Conservation (phyloP, 2,797 vertebrate species). For the Spea hammondii region DNA sequence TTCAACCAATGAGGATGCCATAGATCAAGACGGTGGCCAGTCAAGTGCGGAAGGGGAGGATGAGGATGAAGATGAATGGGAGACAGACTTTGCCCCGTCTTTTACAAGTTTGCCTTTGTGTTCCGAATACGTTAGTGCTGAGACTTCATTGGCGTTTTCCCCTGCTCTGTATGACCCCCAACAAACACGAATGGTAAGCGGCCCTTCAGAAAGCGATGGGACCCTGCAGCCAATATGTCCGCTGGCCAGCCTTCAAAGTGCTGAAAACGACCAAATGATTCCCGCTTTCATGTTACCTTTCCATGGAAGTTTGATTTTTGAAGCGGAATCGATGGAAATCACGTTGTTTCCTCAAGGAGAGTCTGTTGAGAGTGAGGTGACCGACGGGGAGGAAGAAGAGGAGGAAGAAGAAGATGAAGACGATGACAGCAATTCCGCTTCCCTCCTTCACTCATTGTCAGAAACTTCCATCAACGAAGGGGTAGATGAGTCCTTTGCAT, state of each 20-base stretch:
- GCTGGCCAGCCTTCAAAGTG: constrained; percentile 64
- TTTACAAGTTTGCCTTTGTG: constrained; percentile 39
- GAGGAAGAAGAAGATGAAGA: constrained; percentile 58
- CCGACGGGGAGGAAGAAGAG: constrained; percentile 47
- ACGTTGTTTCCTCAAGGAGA: constrained; percentile 79
- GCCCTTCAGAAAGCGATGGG: constrained; percentile 69
- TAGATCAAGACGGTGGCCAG: constrained; percentile 22
- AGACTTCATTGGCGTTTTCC: neutral
- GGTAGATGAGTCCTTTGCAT: constrained; percentile 90
- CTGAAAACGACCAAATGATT: constrained; percentile 79
- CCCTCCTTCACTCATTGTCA: constrained; percentile 89
- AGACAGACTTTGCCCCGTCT: constrained; percentile 39
- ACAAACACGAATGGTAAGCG: constrained; percentile 56
- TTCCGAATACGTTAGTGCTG: neutral
- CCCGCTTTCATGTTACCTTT: constrained; percentile 87
- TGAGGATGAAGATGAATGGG: constrained; percentile 27
- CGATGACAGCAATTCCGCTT: constrained; percentile 85
- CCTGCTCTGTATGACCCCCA: neutral
- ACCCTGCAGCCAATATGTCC: constrained; percentile 62
- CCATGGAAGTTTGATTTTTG: constrained; percentile 87
- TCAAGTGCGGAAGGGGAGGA: constrained; percentile 6
- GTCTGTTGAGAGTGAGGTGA: constrained; percentile 53
- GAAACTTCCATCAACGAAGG: constrained; percentile 92
- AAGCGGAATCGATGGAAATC: constrained; percentile 92
- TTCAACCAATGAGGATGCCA: neutral